Evolutionary conservation across 2,113 vertebrate species (phyloP).

Genomic region (Fregata magnificens): DNA sequence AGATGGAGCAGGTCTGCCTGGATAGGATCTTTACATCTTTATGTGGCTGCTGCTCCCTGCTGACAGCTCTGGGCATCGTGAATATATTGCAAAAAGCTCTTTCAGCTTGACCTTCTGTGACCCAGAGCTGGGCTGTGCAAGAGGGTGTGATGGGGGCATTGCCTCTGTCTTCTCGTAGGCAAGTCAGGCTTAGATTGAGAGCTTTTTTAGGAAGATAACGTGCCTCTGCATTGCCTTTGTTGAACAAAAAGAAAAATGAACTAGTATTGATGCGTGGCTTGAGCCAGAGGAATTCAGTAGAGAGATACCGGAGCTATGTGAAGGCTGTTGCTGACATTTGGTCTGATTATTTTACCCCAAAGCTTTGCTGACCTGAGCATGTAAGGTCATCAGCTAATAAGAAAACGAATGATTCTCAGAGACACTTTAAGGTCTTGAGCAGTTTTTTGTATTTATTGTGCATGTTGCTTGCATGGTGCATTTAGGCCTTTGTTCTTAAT

Average conservation of each 20-base stretch:
- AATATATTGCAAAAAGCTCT: not conserved
- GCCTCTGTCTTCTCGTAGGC: not conserved
- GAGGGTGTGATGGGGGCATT: not conserved
- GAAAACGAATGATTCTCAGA: not conserved
- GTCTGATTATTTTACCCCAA: not conserved
- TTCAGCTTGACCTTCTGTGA: not conserved
- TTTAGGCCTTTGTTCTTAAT: not conserved
- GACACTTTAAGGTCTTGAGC: not conserved
- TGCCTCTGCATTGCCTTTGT: not conserved
- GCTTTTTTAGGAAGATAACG: not conserved
- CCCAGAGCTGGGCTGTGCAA: not conserved
- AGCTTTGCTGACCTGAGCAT: not conserved
- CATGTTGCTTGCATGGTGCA: not conserved
- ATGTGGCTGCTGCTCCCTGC: slow-evolving; percentile 58
- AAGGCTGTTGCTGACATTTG: not conserved
- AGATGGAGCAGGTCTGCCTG: not conserved
- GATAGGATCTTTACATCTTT: not conserved
- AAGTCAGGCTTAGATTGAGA: not conserved
- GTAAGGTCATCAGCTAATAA: not conserved
- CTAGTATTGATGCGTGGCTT: not conserved
- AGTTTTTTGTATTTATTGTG: not conserved
- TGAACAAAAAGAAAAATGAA: not conserved
- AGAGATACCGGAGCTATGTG: not conserved
- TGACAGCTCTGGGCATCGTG: not conserved
- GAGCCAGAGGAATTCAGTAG: not conserved